Conservation (phyloP, 1,140 invertebrate genomes). For the Geopemphigus sp. region DNA sequence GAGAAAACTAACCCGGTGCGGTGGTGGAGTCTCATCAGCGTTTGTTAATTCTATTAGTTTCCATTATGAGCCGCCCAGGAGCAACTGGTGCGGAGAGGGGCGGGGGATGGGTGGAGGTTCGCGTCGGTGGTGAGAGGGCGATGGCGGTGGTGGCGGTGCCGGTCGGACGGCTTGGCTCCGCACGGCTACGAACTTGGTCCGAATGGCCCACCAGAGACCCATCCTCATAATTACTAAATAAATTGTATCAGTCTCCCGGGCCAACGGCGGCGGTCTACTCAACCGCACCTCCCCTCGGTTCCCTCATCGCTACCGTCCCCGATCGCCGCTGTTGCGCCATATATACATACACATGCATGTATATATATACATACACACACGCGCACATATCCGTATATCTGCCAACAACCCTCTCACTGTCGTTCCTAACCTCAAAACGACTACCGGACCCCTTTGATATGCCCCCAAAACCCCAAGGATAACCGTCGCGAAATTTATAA, state of each 20-base stretch:
- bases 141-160: not conserved
- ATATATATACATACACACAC: too few species aligned
- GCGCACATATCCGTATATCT: not conserved
- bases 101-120: too few species aligned
- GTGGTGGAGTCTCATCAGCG: conserved; percentile 44
- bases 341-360: too few species aligned
- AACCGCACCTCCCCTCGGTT: too few species aligned
- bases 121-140: not conserved
- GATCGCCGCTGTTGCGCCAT: too few species aligned
- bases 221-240: conserved; percentile 51
- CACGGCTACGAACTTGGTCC: conserved; percentile 41
- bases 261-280: conserved; percentile 11
- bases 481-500: conserved; percentile 43
- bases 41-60: conserved; percentile 52
- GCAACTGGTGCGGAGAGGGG: conserved; percentile 15
- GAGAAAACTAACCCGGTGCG: conserved; percentile 44
- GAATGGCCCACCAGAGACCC: conserved; percentile 51
- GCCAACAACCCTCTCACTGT: not conserved
- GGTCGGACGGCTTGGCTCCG: conserved; percentile 1
- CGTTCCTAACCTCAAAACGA: conserved; percentile 42
- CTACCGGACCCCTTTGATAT: conserved; percentile 36
- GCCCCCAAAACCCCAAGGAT: conserved; percentile 35
- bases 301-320: not conserved
- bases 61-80: conserved; percentile 49
- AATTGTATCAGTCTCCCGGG: conserved; percentile 51